Evolutionary conservation across 92 coral and sea anemone genomes (phyloP).

Genomic region (Parazoanthus swiftii): DNA sequence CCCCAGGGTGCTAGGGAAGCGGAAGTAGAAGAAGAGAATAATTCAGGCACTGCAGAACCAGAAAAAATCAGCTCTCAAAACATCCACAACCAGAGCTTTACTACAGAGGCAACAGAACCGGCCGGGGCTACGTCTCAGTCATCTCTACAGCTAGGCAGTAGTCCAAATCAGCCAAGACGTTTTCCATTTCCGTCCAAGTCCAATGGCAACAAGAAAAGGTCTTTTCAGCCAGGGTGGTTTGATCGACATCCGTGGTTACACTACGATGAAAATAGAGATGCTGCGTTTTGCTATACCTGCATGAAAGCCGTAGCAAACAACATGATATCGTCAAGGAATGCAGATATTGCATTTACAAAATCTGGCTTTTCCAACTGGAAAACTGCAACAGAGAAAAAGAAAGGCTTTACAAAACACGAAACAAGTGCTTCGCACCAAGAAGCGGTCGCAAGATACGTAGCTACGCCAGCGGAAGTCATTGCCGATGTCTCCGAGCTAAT

Average conservation of each 20-base stretch:
- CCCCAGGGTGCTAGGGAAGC: too few relatives aligned
- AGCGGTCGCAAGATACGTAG: slow-evolving; percentile 51
- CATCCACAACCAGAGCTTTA: too few relatives aligned
- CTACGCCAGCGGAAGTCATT: background rate
- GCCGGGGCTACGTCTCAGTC: too few relatives aligned
- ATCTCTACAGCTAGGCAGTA: slow-evolving; percentile 26
- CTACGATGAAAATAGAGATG: slow-evolving; percentile 51
- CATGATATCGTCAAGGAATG: slow-evolving; percentile 51
- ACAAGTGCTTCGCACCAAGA: slow-evolving; percentile 32
- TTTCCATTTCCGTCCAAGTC: slow-evolving; percentile 53
- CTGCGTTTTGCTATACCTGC: slow-evolving; percentile 63
- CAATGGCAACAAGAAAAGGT: slow-evolving; percentile 59
- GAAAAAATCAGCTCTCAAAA: too few relatives aligned
- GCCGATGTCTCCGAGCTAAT: too few relatives aligned
- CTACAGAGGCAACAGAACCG: too few relatives aligned
- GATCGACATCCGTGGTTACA: slow-evolving; percentile 54
- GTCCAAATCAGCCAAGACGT: slow-evolving; percentile 55
- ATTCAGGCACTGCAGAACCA: too few relatives aligned
- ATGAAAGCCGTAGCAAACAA: slow-evolving; percentile 45
- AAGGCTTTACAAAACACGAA: slow-evolving; percentile 56
- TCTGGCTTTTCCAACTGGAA: slow-evolving; percentile 60
- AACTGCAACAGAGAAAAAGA: slow-evolving; percentile 56
- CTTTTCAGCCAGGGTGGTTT: slow-evolving; percentile 64
- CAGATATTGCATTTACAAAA: slow-evolving; percentile 52
- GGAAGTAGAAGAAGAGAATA: too few relatives aligned